Percentiles rank a stretch among this genome's conserved stretches.
Evolutionary conservation across 2,888 invertebrate genomes (phyloP).

Genomic region (Amiota minor): DNA sequence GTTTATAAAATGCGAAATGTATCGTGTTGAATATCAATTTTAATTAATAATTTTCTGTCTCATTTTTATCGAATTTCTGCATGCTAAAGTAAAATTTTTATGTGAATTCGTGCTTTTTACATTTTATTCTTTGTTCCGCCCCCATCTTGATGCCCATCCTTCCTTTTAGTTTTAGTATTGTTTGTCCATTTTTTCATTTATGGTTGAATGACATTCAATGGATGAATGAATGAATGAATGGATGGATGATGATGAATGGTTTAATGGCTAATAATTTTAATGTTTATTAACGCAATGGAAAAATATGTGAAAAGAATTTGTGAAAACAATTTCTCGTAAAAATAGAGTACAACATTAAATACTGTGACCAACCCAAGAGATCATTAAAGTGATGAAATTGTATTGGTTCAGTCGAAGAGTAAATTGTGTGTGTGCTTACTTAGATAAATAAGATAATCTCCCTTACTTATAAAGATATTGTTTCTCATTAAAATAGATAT

Average conservation of each 20-base stretch:
- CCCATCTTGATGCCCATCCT: neutral
- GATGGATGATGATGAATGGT: neutral
- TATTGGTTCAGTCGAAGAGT: no score
- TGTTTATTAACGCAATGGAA: slow-evolving; percentile 7
- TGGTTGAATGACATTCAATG: no score
- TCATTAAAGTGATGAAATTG: no score
- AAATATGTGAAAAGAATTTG: neutral
- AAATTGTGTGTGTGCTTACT: no score
- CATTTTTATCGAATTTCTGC: slow-evolving; percentile 47
- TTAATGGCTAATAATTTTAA: neutral
- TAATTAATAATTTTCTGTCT: slow-evolving; percentile 48
- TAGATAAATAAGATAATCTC: no score
- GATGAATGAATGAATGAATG: no score
- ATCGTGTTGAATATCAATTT: slow-evolving; percentile 56
- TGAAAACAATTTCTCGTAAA: neutral
- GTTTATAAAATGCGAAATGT: slow-evolving; percentile 41
- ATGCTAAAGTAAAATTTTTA: slow-evolving; percentile 48
- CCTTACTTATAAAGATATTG: no score
- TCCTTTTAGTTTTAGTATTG: neutral
- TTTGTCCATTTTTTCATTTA: neutral
- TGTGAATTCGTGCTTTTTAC: slow-evolving; percentile 27
- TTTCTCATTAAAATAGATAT: no score
- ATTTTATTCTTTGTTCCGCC: neutral
- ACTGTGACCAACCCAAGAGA: no score
- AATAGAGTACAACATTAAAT: no score